These are phyloP conservation scores for Corbicula japonica DNA, from an alignment of 2,888 invertebrate species.

Conservation along the genomic window DNA sequence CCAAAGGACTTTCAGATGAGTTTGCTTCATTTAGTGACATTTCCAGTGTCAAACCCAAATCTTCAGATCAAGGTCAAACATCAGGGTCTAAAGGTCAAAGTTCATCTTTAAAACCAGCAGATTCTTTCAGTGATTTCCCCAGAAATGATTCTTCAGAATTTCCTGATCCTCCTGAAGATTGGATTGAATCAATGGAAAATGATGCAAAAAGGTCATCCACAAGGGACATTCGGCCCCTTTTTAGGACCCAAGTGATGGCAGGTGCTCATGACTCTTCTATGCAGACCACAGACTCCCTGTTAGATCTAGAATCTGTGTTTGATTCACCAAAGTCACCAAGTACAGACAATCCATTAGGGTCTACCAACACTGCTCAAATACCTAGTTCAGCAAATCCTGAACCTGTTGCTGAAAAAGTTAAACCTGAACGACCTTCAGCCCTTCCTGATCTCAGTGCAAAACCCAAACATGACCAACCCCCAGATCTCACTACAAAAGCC, in stretches of 20 bases:
- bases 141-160: slow-evolving; percentile 1
- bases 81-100: too few species aligned
- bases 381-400: neutral
- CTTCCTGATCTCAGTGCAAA: too few species aligned
- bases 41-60: too few species aligned
- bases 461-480: neutral
- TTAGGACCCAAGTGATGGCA: slow-evolving; percentile 2
- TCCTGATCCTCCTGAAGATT: slow-evolving; percentile 17
- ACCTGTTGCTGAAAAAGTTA: too few species aligned
- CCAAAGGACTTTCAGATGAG: too few species aligned
- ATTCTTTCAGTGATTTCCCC: too few species aligned
- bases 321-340: too few species aligned
- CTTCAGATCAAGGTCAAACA: too few species aligned
- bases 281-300: slow-evolving; percentile 45
- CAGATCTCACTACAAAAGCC: slow-evolving; percentile 28
- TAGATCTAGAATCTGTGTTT: slow-evolving; percentile 13
- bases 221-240: slow-evolving; percentile 20
- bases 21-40: too few species aligned
- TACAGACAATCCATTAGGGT: too few species aligned
- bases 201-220: slow-evolving; percentile 46
- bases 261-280: slow-evolving; percentile 42
- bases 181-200: slow-evolving; percentile 53
- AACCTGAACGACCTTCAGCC: neutral
- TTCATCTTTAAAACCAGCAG: too few species aligned
- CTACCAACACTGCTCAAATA: too few species aligned